Evolutionary conservation across 2,113 vertebrate species (phyloP).

Genomic region (Clupea harengus): DNA sequence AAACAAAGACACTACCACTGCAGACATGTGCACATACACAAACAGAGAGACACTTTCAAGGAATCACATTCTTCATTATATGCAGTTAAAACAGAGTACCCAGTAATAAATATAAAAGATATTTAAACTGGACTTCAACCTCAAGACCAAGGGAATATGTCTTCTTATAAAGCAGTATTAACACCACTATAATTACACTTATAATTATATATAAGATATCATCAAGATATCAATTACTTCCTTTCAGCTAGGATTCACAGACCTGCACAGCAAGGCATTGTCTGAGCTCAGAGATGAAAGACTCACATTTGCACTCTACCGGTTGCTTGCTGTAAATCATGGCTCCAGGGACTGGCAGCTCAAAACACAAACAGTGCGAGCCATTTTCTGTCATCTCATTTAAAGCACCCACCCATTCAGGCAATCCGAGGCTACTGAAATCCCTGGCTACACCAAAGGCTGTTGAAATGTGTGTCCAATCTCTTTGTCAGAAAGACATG

Average conservation of each 20-base stretch:
- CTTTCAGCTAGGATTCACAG: background rate
- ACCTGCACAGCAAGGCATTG: background rate
- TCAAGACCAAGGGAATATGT: background rate
- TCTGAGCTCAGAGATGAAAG: background rate
- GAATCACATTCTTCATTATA: too few species aligned
- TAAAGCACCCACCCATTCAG: background rate
- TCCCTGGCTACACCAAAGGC: background rate
- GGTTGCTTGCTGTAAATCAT: background rate
- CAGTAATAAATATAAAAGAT: too few species aligned
- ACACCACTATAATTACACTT: background rate
- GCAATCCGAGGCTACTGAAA: background rate
- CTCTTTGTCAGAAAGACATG: background rate
- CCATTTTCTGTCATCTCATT: background rate
- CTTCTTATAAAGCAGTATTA: background rate
- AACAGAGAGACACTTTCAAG: too few species aligned
- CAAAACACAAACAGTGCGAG: background rate
- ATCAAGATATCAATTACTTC: too few species aligned
- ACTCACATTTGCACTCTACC: background rate
- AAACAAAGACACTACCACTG: background rate
- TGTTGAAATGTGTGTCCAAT: background rate
- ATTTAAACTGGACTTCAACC: background rate
- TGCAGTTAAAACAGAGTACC: too few species aligned
- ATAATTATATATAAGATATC: too few species aligned
- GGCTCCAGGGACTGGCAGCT: background rate
- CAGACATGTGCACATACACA: too few species aligned